phyloP scores from a whole-genome alignment of 2,888 invertebrate species.

The Chymomyza fuscimana region DNA sequence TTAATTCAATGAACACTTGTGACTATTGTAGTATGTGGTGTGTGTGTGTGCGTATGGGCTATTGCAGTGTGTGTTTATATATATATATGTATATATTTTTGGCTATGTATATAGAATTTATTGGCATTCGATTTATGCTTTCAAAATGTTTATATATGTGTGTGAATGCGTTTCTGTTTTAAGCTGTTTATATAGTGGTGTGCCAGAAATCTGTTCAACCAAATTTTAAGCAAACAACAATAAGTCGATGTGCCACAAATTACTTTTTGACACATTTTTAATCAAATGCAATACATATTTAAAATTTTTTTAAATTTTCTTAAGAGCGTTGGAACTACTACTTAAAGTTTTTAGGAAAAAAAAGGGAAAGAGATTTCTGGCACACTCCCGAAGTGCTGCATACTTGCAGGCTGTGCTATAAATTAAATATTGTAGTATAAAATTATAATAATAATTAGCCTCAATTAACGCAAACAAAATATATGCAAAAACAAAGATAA shows the following conservation, averaged over 20 bases:
- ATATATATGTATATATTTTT: constrained; percentile 35
- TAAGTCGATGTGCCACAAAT: too few relatives aligned
- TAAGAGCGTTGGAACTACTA: too few relatives aligned
- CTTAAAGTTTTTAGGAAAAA: too few relatives aligned
- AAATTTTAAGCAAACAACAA: too few relatives aligned
- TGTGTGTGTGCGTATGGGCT: constrained; percentile 50
- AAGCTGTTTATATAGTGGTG: background rate
- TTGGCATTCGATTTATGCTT: constrained; percentile 43
- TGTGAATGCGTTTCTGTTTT: constrained; percentile 17
- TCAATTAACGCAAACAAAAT: constrained; percentile 51
- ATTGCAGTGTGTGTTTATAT: constrained; percentile 49
- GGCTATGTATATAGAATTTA: constrained; percentile 45
- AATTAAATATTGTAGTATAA: background rate
- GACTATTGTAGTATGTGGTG: constrained; percentile 57
- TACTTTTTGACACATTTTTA: too few relatives aligned
- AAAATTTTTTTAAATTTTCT: too few relatives aligned
- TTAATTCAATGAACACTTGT: constrained; percentile 61
- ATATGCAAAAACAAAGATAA: constrained; percentile 46
- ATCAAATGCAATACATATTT: too few relatives aligned
- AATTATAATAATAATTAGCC: constrained; percentile 57
- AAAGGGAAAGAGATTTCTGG: too few relatives aligned
- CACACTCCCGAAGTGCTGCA: too few relatives aligned
- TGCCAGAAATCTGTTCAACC: too few relatives aligned
- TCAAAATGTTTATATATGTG: constrained; percentile 15
- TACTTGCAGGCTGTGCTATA: too few relatives aligned